Base-by-base conservation (phyloP, 2,888 invertebrate species). In the Ectemnius lituratus region DNA sequence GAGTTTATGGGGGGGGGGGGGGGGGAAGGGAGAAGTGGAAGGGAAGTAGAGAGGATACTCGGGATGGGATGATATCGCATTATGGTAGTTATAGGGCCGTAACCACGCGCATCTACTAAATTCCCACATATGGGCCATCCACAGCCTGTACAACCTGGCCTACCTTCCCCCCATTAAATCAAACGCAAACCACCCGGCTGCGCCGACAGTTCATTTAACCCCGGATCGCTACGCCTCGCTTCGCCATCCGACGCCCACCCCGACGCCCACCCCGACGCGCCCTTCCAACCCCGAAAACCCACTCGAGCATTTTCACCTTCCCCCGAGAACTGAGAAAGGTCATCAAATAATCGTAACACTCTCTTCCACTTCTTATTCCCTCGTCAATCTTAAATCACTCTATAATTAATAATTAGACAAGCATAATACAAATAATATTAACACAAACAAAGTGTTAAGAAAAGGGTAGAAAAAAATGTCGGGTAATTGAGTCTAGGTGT, bases 161-260 rank as follows among this genome's bases (percentile, higher is more conserved):
- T 74, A 72, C 72, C 80, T 78, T 76, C 72, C 80, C 62, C 52
- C 74, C 79, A 76, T 79, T 80, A 79, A 80, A 79, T 80, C 72
- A 74, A 79, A 70, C 73, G 76, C 76, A 66, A 74, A 72, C 74
- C 67, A 70, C 72, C 76, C 76, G 63, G 66, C 45, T 61, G 61
- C 57, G 62, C 28, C 61, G 46, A 62, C 46, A 18, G 61, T 62
- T 62, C 61, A 46, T 46, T 62, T 62, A 62, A 62, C 46, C 61
- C 59, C 14, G 14, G n/a, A 27, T 18, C 58, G 20, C 20, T 58
- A 18, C 14, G 37, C 27, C 23, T n/a, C 11, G 14, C 37, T 23
- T n/a, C 14, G 28, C 52, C 52, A 52, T 1, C 52, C n/a, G 5
- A 52, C 52, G 4, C n/a, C 52, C 52, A 14, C n/a, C 52, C 52